Base-by-base conservation (phyloP, 2,888 invertebrate species). In the Papilio protenor region DNA sequence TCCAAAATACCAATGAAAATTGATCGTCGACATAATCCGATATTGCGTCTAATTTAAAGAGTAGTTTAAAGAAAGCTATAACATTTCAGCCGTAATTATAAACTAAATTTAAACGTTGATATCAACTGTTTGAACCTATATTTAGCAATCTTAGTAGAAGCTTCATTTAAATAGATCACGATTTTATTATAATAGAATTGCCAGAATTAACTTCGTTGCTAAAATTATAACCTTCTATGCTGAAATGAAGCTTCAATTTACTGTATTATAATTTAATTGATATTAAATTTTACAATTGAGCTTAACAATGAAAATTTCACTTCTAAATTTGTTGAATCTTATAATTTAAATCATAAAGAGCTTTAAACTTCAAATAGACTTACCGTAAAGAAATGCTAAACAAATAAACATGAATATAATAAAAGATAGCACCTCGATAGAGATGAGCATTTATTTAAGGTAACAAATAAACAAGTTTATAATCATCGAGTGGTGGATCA, bases 1-100 rank as follows among this genome's bases (percentile, higher is more conserved):
- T 45, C 27, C 18, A 49, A 59, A 70, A 52, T 64, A 21, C 49
- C 33, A 70, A 74, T 16, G 74, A 70, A 73, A 72, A 77, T 59
- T 77, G 64, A 55, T 70, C 33, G 47, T 21, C 4, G 40, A 40
- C 12, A n/a, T 40, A 70, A 61, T n/a, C 45, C 21, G 0, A 21
- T 69, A 69, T 69, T 69, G 27, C 21, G 14, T n/a, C 21, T 45
- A n/a, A n/a, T 66, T 66, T 64, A 18, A 40, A n/a, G 18, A 66
- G 18, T 40, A 18, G 10, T 27, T 64, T 0, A 2, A 64, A 1
- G 14, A 18, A 64, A 33, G 47, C 27, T 3, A 16, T 33, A 18
- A 23, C 59, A 27, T 8, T n/a, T 40, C 45, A n/a, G n/a, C 2
- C 2, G n/a, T 40, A 40, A 16, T 61, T 45, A 40, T 12, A n/a